Evolutionary conservation across 2,797 vertebrate species (phyloP).

Genomic region (Lateolabrax maculatus): DNA sequence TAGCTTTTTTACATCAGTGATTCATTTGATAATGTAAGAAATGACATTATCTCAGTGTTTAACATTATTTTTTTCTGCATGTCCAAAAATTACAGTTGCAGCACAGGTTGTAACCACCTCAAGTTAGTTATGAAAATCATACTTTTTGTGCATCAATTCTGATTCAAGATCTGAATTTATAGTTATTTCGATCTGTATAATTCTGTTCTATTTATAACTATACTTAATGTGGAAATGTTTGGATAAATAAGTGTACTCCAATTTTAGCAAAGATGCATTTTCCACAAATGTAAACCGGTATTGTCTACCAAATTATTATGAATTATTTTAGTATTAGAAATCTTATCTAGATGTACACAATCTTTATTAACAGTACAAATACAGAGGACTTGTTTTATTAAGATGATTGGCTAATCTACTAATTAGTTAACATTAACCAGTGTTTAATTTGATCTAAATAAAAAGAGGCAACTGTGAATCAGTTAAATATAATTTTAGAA

Average conservation of each 20-base stretch:
- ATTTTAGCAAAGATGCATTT: not conserved
- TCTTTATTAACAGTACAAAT: not conserved
- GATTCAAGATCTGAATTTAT: not conserved
- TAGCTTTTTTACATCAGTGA: not conserved
- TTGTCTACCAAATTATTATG: not conserved
- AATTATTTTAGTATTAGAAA: not conserved
- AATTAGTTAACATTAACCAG: not conserved
- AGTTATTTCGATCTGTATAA: too few species aligned
- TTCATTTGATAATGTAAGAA: not conserved
- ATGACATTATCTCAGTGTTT: not conserved
- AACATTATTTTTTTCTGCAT: not conserved
- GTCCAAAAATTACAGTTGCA: not conserved
- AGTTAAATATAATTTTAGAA: not conserved
- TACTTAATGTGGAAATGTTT: not conserved
- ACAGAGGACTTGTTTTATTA: not conserved
- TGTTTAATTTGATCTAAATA: constrained; percentile 1
- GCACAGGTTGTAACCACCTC: not conserved
- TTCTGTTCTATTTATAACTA: not conserved
- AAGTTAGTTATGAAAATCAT: not conserved
- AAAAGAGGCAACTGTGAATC: too few species aligned
- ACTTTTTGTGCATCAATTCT: not conserved
- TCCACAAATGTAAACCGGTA: not conserved
- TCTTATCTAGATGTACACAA: not conserved
- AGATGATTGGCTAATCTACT: not conserved
- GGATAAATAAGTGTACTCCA: not conserved